These are phyloP conservation scores for Rana temporaria DNA, from an alignment of 2,113 vertebrate species.

Conservation along the genomic window DNA sequence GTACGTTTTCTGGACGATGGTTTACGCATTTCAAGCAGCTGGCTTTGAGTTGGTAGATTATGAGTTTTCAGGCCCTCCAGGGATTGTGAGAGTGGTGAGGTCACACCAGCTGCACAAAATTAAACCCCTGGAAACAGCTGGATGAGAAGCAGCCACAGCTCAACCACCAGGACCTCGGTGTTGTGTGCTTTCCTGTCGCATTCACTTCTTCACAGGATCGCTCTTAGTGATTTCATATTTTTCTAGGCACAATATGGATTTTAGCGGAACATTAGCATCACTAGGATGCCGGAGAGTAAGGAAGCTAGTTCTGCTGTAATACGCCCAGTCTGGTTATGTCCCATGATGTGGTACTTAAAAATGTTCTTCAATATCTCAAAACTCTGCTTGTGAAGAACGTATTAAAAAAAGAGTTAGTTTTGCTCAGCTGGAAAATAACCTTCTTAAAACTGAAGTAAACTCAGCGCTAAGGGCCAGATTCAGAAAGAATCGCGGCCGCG, in stretches of 20 bases:
- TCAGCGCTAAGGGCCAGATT: too few relatives aligned
- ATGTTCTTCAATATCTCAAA: neutral
- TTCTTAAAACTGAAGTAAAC: too few relatives aligned
- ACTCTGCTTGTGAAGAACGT: neutral
- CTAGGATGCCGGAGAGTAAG: conserved; percentile 11
- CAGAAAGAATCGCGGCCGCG: too few relatives aligned
- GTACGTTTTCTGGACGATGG: conserved; percentile 38
- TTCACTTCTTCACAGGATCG: conserved; percentile 30
- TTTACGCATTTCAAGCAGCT: conserved; percentile 51
- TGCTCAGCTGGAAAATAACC: too few relatives aligned
- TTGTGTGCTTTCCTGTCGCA: conserved; percentile 41
- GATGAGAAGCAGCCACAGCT: conserved; percentile 46
- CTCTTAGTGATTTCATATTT: conserved; percentile 41
- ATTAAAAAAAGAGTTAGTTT: too few relatives aligned
- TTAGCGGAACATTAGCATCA: conserved; percentile 48
- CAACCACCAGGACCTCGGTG: conserved; percentile 45
- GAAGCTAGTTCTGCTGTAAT: conserved; percentile 38
- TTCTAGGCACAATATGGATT: conserved; percentile 37
- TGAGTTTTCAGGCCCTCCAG: conserved; percentile 40
- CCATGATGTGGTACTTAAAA: conserved; percentile 10
- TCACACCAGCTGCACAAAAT: conserved; percentile 57
- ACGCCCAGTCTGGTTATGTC: conserved; percentile 38
- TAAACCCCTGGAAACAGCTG: conserved; percentile 58
- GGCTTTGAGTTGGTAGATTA: conserved; percentile 48
- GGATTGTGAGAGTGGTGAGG: conserved; percentile 53